A percentile compares a stretch with the other conserved stretches of the same genome.
Conservation (phyloP, 2,888 invertebrate species). For the Cheilosia pagana region DNA sequence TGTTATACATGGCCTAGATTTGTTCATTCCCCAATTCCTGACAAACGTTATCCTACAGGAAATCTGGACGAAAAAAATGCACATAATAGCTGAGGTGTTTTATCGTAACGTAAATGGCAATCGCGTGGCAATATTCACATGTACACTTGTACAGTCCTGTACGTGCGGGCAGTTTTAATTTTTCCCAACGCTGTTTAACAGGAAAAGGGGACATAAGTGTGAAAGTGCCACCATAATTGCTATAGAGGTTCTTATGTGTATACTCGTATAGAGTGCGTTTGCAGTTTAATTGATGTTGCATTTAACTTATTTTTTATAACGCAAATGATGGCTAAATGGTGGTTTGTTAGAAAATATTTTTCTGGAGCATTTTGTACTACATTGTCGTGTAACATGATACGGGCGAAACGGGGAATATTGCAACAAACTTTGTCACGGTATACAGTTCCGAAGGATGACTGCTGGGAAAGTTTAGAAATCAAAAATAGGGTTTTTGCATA, state of each 20-base stretch:
- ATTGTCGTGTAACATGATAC: conserved; percentile 31
- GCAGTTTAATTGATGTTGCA: conserved; percentile 52
- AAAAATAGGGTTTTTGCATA: background rate
- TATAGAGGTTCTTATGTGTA: conserved; percentile 3
- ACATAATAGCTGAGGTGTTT: conserved; percentile 67
- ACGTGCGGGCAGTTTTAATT: conserved; percentile 50
- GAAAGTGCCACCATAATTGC: conserved; percentile 64
- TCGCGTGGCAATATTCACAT: conserved; percentile 58
- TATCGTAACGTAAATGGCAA: conserved; percentile 66
- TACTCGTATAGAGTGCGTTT: conserved; percentile 49
- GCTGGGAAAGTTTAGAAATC: conserved; percentile 2
- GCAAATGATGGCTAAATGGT: conserved; percentile 41
- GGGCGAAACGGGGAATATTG: background rate
- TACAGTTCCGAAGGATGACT: background rate
- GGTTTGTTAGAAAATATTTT: conserved; percentile 17
- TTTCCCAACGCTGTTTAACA: conserved; percentile 47
- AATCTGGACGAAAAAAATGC: conserved; percentile 56
- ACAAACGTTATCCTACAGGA: conserved; percentile 64
- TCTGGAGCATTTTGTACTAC: conserved; percentile 24
- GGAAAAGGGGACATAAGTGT: conserved; percentile 62
- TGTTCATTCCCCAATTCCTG: conserved; percentile 61
- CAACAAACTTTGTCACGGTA: background rate
- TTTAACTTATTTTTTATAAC: conserved; percentile 41
- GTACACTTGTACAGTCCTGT: too few relatives aligned
- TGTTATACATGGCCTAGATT: conserved; percentile 69